phyloP scores from a whole-genome alignment of 2,113 vertebrate species.

The Equus quagga region DNA sequence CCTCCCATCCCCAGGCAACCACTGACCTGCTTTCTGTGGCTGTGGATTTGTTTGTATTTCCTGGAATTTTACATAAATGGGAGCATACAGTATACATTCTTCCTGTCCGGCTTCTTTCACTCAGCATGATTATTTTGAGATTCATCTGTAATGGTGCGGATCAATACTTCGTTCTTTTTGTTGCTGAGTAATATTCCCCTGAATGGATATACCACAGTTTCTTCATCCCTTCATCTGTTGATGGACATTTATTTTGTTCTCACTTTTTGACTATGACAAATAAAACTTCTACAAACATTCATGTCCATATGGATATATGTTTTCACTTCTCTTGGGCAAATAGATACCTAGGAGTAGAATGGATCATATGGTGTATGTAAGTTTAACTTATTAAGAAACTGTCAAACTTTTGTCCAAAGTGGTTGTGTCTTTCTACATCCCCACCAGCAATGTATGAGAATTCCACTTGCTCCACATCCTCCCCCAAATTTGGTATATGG shows the following conservation, averaged over 20 bases:
- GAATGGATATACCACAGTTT: neutral
- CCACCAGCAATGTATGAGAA: neutral
- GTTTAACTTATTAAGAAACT: neutral
- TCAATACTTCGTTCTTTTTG: neutral
- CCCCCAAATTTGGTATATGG: neutral
- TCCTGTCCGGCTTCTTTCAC: neutral
- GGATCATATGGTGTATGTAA: neutral
- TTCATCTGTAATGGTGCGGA: neutral
- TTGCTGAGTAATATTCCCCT: neutral
- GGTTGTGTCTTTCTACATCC: neutral
- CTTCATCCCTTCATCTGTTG: neutral
- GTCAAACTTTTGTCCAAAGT: neutral
- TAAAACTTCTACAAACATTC: neutral
- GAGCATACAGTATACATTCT: neutral
- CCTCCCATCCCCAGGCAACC: neutral
- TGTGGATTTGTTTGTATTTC: neutral
- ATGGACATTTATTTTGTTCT: neutral
- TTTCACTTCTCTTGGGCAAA: neutral
- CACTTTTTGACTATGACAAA: neutral
- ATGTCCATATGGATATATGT: neutral
- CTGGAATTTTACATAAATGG: neutral
- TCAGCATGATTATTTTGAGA: neutral
- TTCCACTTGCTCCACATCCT: neutral
- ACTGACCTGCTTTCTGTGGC: neutral
- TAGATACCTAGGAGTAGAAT: neutral